A percentile compares a stretch with the other conserved stretches of the same genome.
Conservation (phyloP, 2,113 vertebrate genomes). For the Myiozetetes cayanensis region DNA sequence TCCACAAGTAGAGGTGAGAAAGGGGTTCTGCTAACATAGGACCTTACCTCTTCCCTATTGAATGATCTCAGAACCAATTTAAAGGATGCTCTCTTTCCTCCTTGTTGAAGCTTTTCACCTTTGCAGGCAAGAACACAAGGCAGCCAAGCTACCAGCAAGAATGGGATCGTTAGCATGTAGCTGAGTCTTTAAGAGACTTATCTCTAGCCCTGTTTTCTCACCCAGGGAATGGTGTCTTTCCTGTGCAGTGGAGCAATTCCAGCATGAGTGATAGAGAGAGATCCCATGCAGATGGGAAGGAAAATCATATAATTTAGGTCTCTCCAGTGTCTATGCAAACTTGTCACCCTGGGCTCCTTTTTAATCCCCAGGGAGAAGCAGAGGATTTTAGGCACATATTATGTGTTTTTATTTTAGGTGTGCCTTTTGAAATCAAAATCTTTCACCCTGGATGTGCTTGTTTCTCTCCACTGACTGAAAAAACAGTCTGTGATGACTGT, state of each 20-base stretch:
- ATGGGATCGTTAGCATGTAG: background rate
- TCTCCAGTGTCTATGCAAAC: background rate
- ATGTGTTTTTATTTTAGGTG: background rate
- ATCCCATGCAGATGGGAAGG: background rate
- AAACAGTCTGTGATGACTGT: background rate
- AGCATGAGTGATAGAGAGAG: background rate
- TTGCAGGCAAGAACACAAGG: background rate
- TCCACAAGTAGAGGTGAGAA: background rate
- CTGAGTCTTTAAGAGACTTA: background rate
- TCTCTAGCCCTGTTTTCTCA: background rate
- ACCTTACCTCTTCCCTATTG: background rate
- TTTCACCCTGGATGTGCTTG: background rate
- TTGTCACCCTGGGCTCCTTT: background rate
- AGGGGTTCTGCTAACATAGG: background rate
- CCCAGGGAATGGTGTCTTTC: background rate
- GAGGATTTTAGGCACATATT: background rate
- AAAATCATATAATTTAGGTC: background rate
- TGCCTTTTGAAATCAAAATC: background rate
- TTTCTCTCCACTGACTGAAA: background rate
- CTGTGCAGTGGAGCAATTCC: background rate
- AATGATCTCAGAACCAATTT: background rate
- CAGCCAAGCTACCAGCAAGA: background rate
- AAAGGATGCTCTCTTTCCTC: background rate
- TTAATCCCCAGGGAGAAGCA: background rate
- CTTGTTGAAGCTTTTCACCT: background rate